phyloP scores from a whole-genome alignment of 2,113 vertebrate species.

The Colinus virginianus region DNA sequence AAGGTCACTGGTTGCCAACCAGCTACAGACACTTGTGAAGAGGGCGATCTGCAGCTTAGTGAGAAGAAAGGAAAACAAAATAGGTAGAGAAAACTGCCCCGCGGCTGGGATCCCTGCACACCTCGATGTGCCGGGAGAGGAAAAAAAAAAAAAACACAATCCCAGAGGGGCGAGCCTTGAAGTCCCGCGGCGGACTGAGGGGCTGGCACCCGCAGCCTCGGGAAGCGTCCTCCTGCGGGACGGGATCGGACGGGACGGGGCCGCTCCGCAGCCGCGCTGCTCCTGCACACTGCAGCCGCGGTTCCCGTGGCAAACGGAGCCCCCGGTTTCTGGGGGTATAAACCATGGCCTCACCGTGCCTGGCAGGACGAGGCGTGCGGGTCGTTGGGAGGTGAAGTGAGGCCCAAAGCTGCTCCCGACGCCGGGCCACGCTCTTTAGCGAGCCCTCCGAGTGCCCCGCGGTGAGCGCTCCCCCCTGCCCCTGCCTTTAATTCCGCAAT shows the following conservation, averaged over 20 bases:
- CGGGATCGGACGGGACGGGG: neutral
- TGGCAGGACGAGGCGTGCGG: too few relatives aligned
- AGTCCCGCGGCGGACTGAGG: accelerated
- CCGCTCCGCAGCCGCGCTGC: too few relatives aligned
- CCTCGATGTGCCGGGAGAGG: neutral
- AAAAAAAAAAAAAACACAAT: neutral
- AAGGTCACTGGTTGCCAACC: neutral
- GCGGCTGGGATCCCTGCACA: neutral
- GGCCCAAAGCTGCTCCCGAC: too few relatives aligned
- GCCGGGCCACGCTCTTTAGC: too few relatives aligned
- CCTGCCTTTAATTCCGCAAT: accelerated
- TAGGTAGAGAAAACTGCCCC: too few relatives aligned
- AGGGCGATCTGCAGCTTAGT: accelerated
- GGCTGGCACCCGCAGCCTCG: accelerated
- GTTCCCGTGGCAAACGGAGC: too few relatives aligned
- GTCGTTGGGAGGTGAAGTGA: neutral
- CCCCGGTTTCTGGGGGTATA: neutral
- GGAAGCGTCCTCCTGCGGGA: neutral
- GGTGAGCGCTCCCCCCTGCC: neutral
- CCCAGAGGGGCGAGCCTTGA: accelerated
- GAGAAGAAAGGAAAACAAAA: neutral
- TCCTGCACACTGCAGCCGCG: accelerated
- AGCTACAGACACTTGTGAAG: neutral
- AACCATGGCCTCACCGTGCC: neutral
- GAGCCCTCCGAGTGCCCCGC: neutral